Evolutionary conservation across 2,797 vertebrate species (phyloP).

Genomic region (Poecile montanus): DNA sequence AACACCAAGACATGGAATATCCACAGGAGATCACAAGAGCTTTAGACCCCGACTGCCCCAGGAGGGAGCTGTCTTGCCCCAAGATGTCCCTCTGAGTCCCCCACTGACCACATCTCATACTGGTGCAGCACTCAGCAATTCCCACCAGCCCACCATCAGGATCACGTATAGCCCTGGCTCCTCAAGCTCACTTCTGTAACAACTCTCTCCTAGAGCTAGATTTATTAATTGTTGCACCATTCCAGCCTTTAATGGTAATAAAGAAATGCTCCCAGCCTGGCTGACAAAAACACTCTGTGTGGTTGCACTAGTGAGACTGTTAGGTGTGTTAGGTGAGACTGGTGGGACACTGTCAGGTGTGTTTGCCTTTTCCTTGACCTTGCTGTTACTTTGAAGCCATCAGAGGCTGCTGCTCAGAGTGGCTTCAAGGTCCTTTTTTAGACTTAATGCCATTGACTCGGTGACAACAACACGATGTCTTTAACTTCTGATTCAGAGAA

Average conservation of each 20-base stretch:
- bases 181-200: not conserved
- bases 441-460: slow-evolving; percentile 23
- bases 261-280: not conserved
- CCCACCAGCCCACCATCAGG: not conserved
- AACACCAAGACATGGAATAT: not conserved
- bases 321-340: not conserved
- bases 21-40: not conserved
- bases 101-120: not conserved
- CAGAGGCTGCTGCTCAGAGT: not conserved
- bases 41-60: not conserved
- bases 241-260: not conserved
- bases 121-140: not conserved
- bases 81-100: not conserved
- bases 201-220: not conserved
- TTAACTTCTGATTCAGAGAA: slow-evolving; percentile 56
- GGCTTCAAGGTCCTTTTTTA: slow-evolving; percentile 50
- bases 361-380: slow-evolving; percentile 50
- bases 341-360: not conserved
- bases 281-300: not conserved
- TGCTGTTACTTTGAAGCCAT: not conserved
- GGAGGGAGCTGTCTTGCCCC: not conserved
- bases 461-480: slow-evolving; percentile 45
- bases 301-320: not conserved
- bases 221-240: not conserved
- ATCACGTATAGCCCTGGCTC: not conserved